Evolutionary conservation across 2,888 invertebrate genomes (phyloP).

Genomic region (Lithophane ornitopus): DNA sequence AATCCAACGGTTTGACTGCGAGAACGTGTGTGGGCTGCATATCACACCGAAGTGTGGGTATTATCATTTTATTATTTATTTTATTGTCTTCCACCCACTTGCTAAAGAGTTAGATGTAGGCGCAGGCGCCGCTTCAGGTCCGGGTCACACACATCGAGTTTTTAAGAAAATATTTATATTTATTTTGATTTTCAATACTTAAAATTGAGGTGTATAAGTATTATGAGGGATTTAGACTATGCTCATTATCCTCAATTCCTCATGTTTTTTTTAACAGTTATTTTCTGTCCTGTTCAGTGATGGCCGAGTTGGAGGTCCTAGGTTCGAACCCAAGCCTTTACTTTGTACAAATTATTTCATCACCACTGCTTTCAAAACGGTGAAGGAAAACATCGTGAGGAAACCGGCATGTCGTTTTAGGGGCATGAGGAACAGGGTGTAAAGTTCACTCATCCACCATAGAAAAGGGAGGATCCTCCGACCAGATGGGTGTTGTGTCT

Average conservation of each 20-base stretch:
- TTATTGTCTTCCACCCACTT: constrained; percentile 48
- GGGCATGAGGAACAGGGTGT: too few species aligned
- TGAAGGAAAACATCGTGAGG: too few species aligned
- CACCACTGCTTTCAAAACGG: too few species aligned
- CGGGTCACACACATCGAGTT: constrained; percentile 38
- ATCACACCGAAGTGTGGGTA: constrained; percentile 50
- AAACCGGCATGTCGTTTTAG: too few species aligned
- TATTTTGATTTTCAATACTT: neutral
- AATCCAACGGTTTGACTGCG: constrained; percentile 28
- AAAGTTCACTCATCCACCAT: too few species aligned
- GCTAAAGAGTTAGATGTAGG: constrained; percentile 42
- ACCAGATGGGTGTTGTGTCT: too few species aligned
- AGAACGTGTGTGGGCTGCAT: constrained; percentile 28
- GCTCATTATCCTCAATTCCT: neutral
- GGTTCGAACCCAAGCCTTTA: too few species aligned
- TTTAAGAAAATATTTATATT: neutral
- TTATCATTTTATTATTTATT: constrained; percentile 50
- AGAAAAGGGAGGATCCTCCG: too few species aligned
- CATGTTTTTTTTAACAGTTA: too few species aligned
- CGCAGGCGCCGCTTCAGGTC: constrained; percentile 37
- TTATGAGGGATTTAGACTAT: neutral
- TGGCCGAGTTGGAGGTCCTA: too few species aligned
- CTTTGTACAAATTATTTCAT: too few species aligned
- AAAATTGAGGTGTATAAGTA: neutral
- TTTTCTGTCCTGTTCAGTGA: too few species aligned